phyloP scores from a whole-genome alignment of 2,888 invertebrate species.

The Temnothorax unifasciatus region DNA sequence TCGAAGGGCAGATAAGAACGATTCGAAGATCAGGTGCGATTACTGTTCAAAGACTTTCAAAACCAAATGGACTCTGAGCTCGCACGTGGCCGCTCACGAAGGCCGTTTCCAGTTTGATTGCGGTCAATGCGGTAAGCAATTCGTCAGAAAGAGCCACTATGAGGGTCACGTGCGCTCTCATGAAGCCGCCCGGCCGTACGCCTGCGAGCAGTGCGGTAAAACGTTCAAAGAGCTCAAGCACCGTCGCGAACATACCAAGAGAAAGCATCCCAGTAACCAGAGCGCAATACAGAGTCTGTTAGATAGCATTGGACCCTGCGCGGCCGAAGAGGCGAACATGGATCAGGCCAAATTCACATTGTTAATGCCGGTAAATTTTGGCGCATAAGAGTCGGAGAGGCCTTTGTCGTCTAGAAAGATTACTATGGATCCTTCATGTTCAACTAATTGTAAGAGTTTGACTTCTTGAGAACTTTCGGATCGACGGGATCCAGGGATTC shows the following conservation, averaged over 20 bases:
- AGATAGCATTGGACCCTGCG: slow-evolving; percentile 82
- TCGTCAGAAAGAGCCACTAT: slow-evolving; percentile 85
- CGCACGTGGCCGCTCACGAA: slow-evolving; percentile 85
- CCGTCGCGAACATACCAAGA: slow-evolving; percentile 84
- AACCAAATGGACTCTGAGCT: slow-evolving; percentile 85
- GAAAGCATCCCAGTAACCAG: slow-evolving; percentile 82
- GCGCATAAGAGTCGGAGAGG: slow-evolving; percentile 68
- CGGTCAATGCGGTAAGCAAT: slow-evolving; percentile 85
- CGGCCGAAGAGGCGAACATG: slow-evolving; percentile 79
- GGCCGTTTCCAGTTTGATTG: slow-evolving; percentile 85
- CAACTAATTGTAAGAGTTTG: slow-evolving; percentile 1
- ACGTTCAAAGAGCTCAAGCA: slow-evolving; percentile 85
- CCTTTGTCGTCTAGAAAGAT: slow-evolving; percentile 23
- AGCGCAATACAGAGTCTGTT: slow-evolving; percentile 83
- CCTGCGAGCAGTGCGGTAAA: slow-evolving; percentile 84
- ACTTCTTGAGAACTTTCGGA: not conserved
- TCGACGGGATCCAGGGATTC: not conserved
- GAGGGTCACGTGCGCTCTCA: slow-evolving; percentile 85
- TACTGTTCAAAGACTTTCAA: slow-evolving; percentile 85
- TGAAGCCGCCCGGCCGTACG: slow-evolving; percentile 84
- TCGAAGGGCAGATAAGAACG: slow-evolving; percentile 62
- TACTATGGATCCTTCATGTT: not conserved
- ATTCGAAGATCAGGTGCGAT: slow-evolving; percentile 81
- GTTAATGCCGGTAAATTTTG: slow-evolving; percentile 84
- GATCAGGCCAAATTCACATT: slow-evolving; percentile 83